phyloP scores from a whole-genome alignment of 2,888 invertebrate species.

The Clusia tigrina region DNA sequence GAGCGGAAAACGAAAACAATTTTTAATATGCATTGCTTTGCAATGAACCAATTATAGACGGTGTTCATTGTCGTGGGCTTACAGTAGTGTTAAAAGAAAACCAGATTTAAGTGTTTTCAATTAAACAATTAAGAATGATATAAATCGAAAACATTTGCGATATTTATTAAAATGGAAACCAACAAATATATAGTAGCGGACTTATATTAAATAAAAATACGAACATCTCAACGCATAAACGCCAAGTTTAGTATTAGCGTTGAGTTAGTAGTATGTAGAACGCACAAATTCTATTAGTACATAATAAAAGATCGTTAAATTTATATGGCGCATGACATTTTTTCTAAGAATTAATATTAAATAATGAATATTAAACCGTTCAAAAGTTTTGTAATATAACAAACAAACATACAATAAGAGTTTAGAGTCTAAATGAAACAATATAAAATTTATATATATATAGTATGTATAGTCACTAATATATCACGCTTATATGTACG shows the following conservation, averaged over 20 bases:
- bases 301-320: no score
- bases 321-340: no score
- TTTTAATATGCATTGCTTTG: not conserved
- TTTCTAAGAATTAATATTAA: no score
- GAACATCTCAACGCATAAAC: not conserved
- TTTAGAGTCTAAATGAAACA: no score
- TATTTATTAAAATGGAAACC: not conserved
- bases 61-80: not conserved
- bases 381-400: no score
- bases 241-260: not conserved
- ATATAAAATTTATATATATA: no score
- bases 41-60: not conserved
- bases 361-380: no score
- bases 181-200: not conserved
- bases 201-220: not conserved
- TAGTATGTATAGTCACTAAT: no score
- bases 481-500: no score
- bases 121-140: slow-evolving; percentile 1
- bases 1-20: not conserved
- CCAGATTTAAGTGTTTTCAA: not conserved
- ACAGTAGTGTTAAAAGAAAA: not conserved
- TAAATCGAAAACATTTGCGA: not conserved
- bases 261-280: not conserved
- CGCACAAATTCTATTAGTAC: not conserved
- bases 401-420: no score